Evolutionary conservation across 2,888 invertebrate species (phyloP).

Genomic region (Cistogaster globosa): DNA sequence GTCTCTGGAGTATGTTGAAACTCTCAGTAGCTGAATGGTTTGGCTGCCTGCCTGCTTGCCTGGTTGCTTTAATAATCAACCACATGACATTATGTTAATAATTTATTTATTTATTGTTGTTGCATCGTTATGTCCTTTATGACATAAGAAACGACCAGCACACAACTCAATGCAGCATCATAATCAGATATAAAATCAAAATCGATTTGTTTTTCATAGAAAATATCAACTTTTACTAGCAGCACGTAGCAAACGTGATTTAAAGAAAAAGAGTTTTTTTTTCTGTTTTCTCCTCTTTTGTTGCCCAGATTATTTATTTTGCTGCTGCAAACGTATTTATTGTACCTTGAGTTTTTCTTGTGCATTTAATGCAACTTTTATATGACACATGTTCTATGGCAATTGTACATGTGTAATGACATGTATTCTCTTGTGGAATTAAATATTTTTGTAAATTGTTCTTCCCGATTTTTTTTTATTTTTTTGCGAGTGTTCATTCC

Average conservation of each 20-base stretch:
- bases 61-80: slow-evolving; percentile 41
- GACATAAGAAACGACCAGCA: slow-evolving; percentile 23
- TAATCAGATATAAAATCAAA: slow-evolving; percentile 61
- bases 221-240: slow-evolving; percentile 63
- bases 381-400: slow-evolving; percentile 81
- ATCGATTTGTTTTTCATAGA: slow-evolving; percentile 68
- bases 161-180: slow-evolving; percentile 25
- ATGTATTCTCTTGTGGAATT: slow-evolving; percentile 77
- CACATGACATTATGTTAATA: slow-evolving; percentile 73
- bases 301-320: background rate
- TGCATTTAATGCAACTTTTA: slow-evolving; percentile 47
- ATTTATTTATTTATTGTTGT: slow-evolving; percentile 73
- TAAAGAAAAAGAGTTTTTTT: slow-evolving; percentile 4
- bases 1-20: slow-evolving; percentile 54
- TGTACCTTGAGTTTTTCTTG: slow-evolving; percentile 43
- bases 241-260: slow-evolving; percentile 65
- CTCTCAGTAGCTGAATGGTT: slow-evolving; percentile 36
- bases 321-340: slow-evolving; percentile 21
- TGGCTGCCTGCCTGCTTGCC: slow-evolving; percentile 3
- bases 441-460: slow-evolving; percentile 57
- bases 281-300: background rate
- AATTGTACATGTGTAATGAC: slow-evolving; percentile 79
- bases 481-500: background rate
- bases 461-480: background rate
- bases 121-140: slow-evolving; percentile 59